Conservation (phyloP, 1,140 invertebrate species). For the Diabrotica undecimpunctata region DNA sequence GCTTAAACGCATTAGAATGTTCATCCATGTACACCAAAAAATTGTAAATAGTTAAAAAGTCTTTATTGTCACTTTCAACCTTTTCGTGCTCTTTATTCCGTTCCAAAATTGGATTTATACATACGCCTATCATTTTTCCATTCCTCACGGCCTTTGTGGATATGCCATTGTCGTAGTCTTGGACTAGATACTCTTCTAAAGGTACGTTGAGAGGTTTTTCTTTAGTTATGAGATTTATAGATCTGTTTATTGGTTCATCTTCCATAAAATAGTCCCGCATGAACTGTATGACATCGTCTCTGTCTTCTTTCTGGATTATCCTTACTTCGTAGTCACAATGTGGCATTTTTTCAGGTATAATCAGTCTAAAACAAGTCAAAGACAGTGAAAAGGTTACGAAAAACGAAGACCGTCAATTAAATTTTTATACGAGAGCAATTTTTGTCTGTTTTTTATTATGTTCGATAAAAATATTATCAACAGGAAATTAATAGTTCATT, state of each 20-base stretch:
- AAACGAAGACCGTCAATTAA: too few species aligned
- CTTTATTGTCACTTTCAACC: slow-evolving; percentile 53
- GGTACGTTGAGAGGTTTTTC: not conserved
- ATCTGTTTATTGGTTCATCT: slow-evolving; percentile 3
- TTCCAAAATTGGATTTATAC: slow-evolving; percentile 41
- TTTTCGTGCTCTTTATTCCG: slow-evolving; percentile 47
- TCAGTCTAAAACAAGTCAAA: too few species aligned
- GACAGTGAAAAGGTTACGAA: too few species aligned
- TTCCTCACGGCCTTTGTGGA: slow-evolving; percentile 50
- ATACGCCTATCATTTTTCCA: slow-evolving; percentile 60
- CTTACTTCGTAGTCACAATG: not conserved
- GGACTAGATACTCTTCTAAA: not conserved
- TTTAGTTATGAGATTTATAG: not conserved
- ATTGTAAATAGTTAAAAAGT: slow-evolving; percentile 61
- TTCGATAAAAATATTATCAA: too few species aligned
- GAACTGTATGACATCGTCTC: not conserved
- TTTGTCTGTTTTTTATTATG: too few species aligned
- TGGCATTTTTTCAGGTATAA: too few species aligned
- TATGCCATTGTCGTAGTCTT: not conserved
- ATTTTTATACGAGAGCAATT: too few species aligned
- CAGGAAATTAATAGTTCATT: too few species aligned
- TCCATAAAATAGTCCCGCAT: slow-evolving; percentile 10
- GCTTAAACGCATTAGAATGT: slow-evolving; percentile 54
- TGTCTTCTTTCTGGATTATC: slow-evolving; percentile 1
- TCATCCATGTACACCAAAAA: slow-evolving; percentile 57